A percentile compares a stretch with the other conserved stretches of the same genome.
phyloP scores from a whole-genome alignment of 2,797 vertebrate genomes.

The Melanotaenia maccullochi region DNA sequence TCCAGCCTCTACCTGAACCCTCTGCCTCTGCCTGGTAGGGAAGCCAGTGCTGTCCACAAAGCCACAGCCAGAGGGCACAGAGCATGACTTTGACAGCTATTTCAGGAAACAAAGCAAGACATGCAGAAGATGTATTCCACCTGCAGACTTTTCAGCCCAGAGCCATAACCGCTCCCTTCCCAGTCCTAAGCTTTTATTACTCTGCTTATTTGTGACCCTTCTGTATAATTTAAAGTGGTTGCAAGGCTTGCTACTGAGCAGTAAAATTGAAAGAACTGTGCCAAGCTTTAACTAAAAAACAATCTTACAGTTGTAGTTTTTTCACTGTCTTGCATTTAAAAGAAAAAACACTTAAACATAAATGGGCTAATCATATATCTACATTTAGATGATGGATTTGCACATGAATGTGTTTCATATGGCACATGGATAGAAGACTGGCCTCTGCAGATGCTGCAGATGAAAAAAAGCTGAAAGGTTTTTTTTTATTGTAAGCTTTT shows the following conservation, averaged over 20 bases:
- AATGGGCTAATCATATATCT: not conserved
- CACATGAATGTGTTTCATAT: slow-evolving; percentile 21
- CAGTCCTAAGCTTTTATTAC: slow-evolving; percentile 16
- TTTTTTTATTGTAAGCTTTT: not conserved
- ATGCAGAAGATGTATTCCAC: slow-evolving; percentile 30
- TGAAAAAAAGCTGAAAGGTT: not conserved
- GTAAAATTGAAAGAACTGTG: slow-evolving; percentile 6
- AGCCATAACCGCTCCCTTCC: slow-evolving; percentile 21
- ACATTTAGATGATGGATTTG: slow-evolving; percentile 8
- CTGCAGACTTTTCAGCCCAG: slow-evolving; percentile 22
- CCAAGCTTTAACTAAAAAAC: slow-evolving; percentile 15
- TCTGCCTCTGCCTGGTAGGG: slow-evolving; percentile 11
- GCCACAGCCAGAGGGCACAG: slow-evolving; percentile 42
- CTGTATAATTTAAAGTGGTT: slow-evolving; percentile 11
- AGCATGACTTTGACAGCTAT: slow-evolving; percentile 35
- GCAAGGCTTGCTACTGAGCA: not conserved
- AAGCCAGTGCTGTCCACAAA: slow-evolving; percentile 23
- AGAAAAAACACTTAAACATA: not conserved
- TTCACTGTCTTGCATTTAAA: not conserved
- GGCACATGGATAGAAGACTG: slow-evolving; percentile 6
- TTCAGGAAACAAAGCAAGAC: slow-evolving; percentile 40
- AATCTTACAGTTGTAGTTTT: not conserved
- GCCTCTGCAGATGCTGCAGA: not conserved
- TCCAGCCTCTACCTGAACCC: slow-evolving; percentile 10
- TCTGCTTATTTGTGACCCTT: slow-evolving; percentile 17